phyloP scores from a whole-genome alignment of 2,888 invertebrate genomes.

The Rhamphomyia laevipes region DNA sequence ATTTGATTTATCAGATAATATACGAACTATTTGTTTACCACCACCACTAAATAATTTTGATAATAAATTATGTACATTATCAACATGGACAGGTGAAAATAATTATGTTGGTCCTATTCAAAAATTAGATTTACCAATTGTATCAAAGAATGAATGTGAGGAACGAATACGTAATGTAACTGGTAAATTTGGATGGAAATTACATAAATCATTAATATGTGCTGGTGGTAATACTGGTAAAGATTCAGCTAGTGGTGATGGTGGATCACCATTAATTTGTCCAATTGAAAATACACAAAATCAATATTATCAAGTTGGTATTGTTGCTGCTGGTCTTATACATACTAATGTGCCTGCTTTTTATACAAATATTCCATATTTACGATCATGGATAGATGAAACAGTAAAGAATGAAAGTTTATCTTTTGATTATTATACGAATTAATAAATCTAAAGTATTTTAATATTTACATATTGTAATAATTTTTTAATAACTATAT shows the following conservation, averaged over 20 bases:
- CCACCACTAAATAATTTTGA: constrained; percentile 37
- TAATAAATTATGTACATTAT: constrained; percentile 21
- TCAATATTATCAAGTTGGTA: constrained; percentile 23
- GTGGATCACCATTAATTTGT: constrained; percentile 68
- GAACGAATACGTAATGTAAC: constrained; percentile 43
- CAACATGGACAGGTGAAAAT: constrained; percentile 24
- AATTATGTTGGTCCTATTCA: constrained; percentile 45
- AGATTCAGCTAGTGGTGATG: constrained; percentile 43
- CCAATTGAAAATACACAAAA: constrained; percentile 27
- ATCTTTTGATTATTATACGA: background rate
- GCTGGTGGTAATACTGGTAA: constrained; percentile 60
- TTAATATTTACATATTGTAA: too few relatives aligned
- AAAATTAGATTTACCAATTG: constrained; percentile 56
- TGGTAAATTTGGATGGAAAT: constrained; percentile 49
- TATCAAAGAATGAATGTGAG: constrained; percentile 40
- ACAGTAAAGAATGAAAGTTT: background rate
- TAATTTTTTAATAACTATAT: too few relatives aligned
- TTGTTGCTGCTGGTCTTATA: constrained; percentile 62
- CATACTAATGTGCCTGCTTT: constrained; percentile 46
- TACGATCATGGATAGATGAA: constrained; percentile 53
- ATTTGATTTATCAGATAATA: constrained; percentile 50
- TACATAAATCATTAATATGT: constrained; percentile 59
- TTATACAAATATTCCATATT: constrained; percentile 53
- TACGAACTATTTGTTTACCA: constrained; percentile 56
- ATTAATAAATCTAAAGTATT: too few relatives aligned